Conservation (phyloP, 1,140 invertebrate species). For the Asobara japonica region DNA sequence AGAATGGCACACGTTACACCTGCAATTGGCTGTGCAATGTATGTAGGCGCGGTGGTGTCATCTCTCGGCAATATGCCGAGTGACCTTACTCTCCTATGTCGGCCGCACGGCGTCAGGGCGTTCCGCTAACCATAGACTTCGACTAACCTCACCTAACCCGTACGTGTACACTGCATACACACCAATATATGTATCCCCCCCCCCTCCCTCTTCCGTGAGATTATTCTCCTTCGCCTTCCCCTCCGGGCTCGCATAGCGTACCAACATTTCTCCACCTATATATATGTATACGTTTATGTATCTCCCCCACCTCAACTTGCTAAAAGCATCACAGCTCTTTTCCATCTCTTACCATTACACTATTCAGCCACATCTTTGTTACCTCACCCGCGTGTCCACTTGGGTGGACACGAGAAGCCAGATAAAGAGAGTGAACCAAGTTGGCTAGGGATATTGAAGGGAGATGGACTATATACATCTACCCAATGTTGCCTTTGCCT, state of each 20-base stretch:
- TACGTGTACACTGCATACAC: constrained; percentile 23
- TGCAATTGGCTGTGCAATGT: constrained; percentile 49
- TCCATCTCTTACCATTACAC: background rate
- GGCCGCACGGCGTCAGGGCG: constrained; percentile 29
- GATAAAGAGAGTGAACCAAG: background rate
- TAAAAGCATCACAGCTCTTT: background rate
- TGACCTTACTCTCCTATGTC: constrained; percentile 44
- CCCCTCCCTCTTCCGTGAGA: constrained; percentile 30
- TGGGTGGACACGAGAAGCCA: constrained; percentile 1
- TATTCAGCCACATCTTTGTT: background rate
- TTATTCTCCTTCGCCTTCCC: background rate
- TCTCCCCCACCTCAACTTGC: background rate
- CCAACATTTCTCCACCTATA: background rate
- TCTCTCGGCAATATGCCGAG: constrained; percentile 59
- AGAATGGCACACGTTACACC: constrained; percentile 49
- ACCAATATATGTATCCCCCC: background rate
- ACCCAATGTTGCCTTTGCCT: constrained; percentile 61
- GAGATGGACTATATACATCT: constrained; percentile 53
- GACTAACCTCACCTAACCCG: constrained; percentile 56
- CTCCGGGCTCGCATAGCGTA: background rate
- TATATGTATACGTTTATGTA: background rate
- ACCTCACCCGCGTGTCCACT: constrained; percentile 20
- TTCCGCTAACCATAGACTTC: constrained; percentile 51
- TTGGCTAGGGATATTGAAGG: background rate
- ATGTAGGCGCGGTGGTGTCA: constrained; percentile 58